Base-by-base conservation (phyloP, 1,140 invertebrate genomes). In the Cotesia chilonis region DNA sequence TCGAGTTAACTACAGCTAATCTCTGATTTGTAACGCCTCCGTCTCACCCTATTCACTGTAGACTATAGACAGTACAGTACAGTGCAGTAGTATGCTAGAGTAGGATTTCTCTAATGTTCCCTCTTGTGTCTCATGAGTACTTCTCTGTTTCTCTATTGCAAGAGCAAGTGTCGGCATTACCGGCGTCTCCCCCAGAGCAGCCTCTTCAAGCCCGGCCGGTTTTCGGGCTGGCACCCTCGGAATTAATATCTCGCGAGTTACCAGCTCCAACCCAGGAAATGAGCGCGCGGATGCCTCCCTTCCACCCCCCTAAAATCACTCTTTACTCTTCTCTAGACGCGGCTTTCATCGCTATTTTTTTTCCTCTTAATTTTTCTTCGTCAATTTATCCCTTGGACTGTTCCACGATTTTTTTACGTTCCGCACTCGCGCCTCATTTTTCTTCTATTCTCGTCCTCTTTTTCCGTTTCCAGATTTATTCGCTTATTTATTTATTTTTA, bases 241-340 rank as follows among this genome's bases (percentile, higher is more conserved):
- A 87, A 87, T 87, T 87, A 87, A 87, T 87, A 87, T 87, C 83
- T 86, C 85, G 85, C 85, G 85, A 87, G 85, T 87, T 87, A 87
- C 82, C 85, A 77, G 10, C 66, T 20, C 10, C 41, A 78, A 85
- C 80, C 85, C 28, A 28, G 85, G 85, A 87, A 87, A 86, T 85
- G 85, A 86, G 84, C 84, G 80, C 83, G 82, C 84, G 85, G 84
- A 87, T 86, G 84, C 85, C 84, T 83, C 79, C 64, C 73, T 28
- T 10, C 72, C 35, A 61, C 74, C 70, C 76, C 76, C 52, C 61
- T 55, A 72, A 47, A 47, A 47, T 47, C 41, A 66, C 68, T 79
- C 80, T 54, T 73, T 75, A 72, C 41, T 35, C 20, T 14, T 28
- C 28, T 28, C 28, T 28, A 28, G 36, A 5, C 12, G 4, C 2